Conservation (phyloP, 2,888 invertebrate genomes). For the Volucella zonaria region DNA sequence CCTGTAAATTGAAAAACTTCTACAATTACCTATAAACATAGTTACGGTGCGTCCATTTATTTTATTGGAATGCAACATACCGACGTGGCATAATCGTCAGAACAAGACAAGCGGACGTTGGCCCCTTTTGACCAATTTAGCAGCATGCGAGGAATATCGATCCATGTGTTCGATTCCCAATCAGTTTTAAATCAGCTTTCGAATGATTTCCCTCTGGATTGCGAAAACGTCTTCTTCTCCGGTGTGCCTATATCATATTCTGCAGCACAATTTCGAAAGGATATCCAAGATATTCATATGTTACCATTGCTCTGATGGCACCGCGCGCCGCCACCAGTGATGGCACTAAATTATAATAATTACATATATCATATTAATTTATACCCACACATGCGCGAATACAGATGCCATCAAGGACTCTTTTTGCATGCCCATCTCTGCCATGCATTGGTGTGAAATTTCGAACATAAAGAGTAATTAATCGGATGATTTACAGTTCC, state of each 20-base stretch:
- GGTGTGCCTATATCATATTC: neutral
- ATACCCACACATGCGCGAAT: slow-evolving; percentile 54
- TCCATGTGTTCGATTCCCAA: too few species aligned
- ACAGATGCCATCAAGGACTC: slow-evolving; percentile 59
- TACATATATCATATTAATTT: slow-evolving; percentile 71
- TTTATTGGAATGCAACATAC: too few species aligned
- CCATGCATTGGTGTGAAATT: slow-evolving; percentile 45
- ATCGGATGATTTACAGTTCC: slow-evolving; percentile 79
- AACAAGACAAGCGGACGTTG: too few species aligned
- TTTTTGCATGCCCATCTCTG: neutral
- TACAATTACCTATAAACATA: too few species aligned
- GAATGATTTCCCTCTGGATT: too few species aligned
- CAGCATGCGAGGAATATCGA: too few species aligned
- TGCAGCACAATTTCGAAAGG: slow-evolving; percentile 30
- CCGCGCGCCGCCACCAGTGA: slow-evolving; percentile 47
- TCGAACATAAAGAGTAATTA: slow-evolving; percentile 76
- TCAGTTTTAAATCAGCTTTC: too few species aligned
- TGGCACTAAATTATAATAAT: slow-evolving; percentile 69
- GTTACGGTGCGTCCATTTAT: too few species aligned
- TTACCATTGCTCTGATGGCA: neutral
- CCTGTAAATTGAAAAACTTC: too few species aligned
- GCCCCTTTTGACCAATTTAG: too few species aligned
- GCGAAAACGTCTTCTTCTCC: too few species aligned
- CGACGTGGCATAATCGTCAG: too few species aligned
- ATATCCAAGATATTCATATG: slow-evolving; percentile 1